Percentiles rank a stretch among this genome's conserved stretches.
Conservation (phyloP, 2,113 vertebrate species). For the Rhabdomys dilectus region DNA sequence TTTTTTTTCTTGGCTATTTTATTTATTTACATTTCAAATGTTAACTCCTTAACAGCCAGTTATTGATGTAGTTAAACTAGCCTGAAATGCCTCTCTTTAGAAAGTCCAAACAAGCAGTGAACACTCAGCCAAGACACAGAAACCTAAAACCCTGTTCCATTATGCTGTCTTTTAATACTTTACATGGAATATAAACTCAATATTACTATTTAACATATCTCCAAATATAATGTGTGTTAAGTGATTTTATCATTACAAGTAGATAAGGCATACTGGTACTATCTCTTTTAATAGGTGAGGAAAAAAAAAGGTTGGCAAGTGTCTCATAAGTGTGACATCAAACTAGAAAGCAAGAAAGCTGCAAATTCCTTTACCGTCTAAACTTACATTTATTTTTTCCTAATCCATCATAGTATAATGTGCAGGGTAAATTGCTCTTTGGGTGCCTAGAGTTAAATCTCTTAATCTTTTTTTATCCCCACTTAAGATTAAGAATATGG, state of each 20-base stretch:
- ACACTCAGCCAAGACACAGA: not conserved
- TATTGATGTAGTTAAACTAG: not conserved
- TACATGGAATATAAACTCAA: not conserved
- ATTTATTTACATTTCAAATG: too few relatives aligned
- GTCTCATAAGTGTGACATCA: not conserved
- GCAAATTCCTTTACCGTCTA: not conserved
- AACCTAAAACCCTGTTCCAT: not conserved
- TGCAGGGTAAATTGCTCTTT: not conserved
- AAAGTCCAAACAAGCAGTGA: not conserved
- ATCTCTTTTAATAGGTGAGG: not conserved
- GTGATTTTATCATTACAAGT: not conserved
- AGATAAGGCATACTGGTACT: not conserved
- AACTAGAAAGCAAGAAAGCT: not conserved
- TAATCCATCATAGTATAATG: too few relatives aligned
- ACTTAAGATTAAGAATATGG: conserved; percentile 43
- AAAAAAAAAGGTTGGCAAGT: not conserved
- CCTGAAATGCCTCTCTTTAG: not conserved
- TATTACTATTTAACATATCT: not conserved
- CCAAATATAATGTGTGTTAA: not conserved
- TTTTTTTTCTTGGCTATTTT: too few relatives aligned
- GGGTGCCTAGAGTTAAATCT: not conserved
- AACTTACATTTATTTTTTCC: not conserved
- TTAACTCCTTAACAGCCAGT: accelerated
- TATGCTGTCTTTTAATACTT: not conserved
- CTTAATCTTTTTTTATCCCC: conserved; percentile 16